Evolutionary conservation across 2,113 vertebrate species (phyloP).

Genomic region (Gnathonemus echidnorhynchus): DNA sequence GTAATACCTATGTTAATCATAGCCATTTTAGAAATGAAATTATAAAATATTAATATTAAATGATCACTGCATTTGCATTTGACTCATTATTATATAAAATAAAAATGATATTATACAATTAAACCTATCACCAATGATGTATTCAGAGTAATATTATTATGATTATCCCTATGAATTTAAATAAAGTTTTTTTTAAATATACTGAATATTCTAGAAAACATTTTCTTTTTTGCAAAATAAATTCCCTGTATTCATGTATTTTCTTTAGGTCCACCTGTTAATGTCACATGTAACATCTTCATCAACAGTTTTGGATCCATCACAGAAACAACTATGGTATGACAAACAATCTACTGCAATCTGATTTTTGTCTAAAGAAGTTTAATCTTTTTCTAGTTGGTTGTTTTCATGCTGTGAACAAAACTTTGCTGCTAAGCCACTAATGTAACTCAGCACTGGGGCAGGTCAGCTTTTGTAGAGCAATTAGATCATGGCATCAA

Average conservation of each 20-base stretch:
- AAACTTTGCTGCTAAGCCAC: not conserved
- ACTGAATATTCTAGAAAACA: not conserved
- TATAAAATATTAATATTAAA: constrained; percentile 46
- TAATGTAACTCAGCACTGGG: not conserved
- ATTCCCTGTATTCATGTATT: constrained; percentile 11
- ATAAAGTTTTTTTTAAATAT: not conserved
- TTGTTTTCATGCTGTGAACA: not conserved
- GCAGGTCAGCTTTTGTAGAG: not conserved
- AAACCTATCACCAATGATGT: not conserved
- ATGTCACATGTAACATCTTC: constrained; percentile 96
- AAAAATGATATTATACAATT: not conserved
- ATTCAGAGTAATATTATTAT: not conserved
- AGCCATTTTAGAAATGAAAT: not conserved
- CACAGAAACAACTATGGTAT: constrained; percentile 93
- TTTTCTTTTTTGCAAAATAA: not conserved
- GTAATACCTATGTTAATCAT: not conserved
- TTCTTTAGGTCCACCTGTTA: constrained; percentile 79
- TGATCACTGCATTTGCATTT: not conserved
- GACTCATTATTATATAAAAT: not conserved
- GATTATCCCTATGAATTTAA: not conserved
- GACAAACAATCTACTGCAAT: constrained; percentile 20
- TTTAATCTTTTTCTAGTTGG: not conserved
- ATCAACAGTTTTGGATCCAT: constrained; percentile 93
- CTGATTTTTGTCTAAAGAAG: not conserved
- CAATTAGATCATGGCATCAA: not conserved